A percentile compares a stretch with the other conserved stretches of the same genome.
phyloP scores from a whole-genome alignment of 2,113 vertebrate species.

The Alligator sinensis region DNA sequence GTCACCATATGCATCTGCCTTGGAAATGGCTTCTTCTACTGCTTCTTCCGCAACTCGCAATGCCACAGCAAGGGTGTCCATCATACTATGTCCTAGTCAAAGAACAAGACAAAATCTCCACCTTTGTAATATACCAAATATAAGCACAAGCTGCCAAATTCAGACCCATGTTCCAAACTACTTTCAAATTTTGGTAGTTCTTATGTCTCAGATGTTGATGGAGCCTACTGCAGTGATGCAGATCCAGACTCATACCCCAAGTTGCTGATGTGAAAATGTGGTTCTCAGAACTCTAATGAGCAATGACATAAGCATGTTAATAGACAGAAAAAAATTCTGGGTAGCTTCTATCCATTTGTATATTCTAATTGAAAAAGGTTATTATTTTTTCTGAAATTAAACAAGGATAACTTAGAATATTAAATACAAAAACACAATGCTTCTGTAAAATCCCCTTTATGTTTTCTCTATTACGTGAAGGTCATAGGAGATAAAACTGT shows the following conservation, averaged over 20 bases:
- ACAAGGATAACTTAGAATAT: not conserved
- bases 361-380: not conserved
- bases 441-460: not conserved
- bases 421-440: not conserved
- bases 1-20: slow-evolving; percentile 93
- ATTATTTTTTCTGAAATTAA: not conserved
- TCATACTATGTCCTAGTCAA: slow-evolving; percentile 90
- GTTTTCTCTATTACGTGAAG: not conserved
- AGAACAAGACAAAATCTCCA: slow-evolving; percentile 41
- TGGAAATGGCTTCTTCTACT: slow-evolving; percentile 95
- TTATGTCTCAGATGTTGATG: not conserved
- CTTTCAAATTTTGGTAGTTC: not conserved
- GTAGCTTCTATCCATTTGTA: not conserved
- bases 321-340: not conserved
- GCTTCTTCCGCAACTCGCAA: slow-evolving; percentile 96
- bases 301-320: not conserved
- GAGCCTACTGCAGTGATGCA: not conserved
- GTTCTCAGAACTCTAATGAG: not conserved
- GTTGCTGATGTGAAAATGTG: not conserved
- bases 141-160: not conserved
- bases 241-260: not conserved
- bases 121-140: not conserved
- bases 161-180: not conserved
- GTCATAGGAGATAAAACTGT: not conserved
- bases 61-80: slow-evolving; percentile 94